Percentiles rank a stretch among this genome's conserved stretches.
Conservation (phyloP, 2,797 vertebrate genomes). For the Phrynocephalus guinanensis region DNA sequence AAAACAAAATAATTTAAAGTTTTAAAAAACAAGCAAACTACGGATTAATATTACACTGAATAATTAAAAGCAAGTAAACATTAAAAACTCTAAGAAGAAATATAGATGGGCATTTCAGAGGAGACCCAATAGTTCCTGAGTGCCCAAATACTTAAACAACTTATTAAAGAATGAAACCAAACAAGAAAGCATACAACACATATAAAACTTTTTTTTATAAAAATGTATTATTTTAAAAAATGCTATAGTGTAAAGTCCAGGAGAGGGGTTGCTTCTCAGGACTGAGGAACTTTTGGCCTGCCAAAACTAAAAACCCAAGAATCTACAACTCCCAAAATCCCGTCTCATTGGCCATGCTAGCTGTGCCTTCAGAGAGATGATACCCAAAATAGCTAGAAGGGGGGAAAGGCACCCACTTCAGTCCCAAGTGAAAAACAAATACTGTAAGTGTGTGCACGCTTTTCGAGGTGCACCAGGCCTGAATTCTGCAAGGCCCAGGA, state of each 20-base stretch:
- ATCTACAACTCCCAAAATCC: neutral
- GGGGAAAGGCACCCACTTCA: neutral
- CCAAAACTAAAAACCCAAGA: neutral
- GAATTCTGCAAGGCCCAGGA: neutral
- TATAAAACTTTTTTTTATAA: neutral
- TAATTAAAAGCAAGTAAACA: too few species aligned
- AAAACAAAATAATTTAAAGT: too few species aligned
- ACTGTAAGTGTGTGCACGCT: neutral
- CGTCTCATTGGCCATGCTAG: neutral
- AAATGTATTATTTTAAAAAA: neutral
- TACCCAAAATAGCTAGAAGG: neutral
- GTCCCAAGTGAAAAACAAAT: neutral
- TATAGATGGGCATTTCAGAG: neutral
- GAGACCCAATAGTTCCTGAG: neutral
- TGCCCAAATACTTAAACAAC: neutral
- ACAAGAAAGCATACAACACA: neutral
- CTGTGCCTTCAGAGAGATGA: neutral
- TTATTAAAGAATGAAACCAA: neutral
- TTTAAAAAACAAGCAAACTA: too few species aligned
- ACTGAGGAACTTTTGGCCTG: neutral
- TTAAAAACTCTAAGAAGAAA: too few species aligned
- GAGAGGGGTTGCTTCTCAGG: neutral
- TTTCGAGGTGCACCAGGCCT: neutral
- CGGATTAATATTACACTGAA: too few species aligned
- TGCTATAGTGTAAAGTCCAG: neutral